Evolutionary conservation across 2,797 vertebrate genomes (phyloP), one percentile per base, ranked within the genome.

Genomic region (Anas georgica): DNA sequence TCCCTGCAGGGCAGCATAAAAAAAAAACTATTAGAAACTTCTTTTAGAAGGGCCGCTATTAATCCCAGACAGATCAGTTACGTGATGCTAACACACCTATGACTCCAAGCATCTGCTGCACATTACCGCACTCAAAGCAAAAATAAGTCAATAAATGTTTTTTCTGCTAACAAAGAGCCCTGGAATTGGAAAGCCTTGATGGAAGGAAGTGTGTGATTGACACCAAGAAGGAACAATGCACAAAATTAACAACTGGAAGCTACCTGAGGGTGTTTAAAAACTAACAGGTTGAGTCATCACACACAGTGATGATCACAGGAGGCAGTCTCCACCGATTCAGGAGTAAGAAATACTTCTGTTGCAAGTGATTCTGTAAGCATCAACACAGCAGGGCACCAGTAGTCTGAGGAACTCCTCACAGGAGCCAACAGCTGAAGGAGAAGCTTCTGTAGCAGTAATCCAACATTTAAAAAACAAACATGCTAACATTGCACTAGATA

Each of bases 391-490:
- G 28, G 8, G 33, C 69, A 55, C 37, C 33, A 48, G 35, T 35
- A 60, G 55, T 11, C 28, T 48, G 15, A 67, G 26, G 22, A 54
- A n/a, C 16, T 77, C 37, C 33, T 43, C 0, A 0, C 1, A 43
- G 20, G 23, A 58, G 3, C 11, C 48, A 90, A 70, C 12, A 80
- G 56, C 52, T 88, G 21, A 45, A 64, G 39, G 17, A 91, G 17
- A 72, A 22, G 8, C 15, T 74, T 86, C 41, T 76, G 50, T 26
- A 72, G 67, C n/a, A 85, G 37, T 22, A 60, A 45, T 59, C 9
- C 17, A 48, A 54, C 68, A 21, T 26, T 55, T 29, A 3, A 50
- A 55, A 20, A 39, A 88, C 52, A 84, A 20, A 6, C 22, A 10
- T 4, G 6, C 23, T 33, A 64, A n/a, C 20, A 15, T 4, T 3